Evolutionary conservation across 2,113 vertebrate species (phyloP).

Genomic region (Sorex fumeus): DNA sequence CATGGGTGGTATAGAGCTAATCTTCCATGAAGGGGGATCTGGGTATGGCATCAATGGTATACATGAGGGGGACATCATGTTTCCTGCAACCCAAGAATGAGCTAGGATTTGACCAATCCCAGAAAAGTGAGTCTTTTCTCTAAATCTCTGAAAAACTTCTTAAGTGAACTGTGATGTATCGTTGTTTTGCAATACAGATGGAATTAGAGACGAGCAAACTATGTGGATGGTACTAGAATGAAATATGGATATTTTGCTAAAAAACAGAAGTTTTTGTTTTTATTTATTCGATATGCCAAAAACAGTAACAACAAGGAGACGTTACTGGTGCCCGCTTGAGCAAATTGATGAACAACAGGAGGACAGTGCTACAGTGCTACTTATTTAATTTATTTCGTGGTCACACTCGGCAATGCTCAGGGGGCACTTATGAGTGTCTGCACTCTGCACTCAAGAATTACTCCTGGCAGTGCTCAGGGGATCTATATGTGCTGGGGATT

Average conservation of each 20-base stretch:
- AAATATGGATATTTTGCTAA: background rate
- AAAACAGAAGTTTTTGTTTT: background rate
- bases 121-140: background rate
- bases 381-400: too few species aligned
- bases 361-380: too few species aligned
- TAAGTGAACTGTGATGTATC: background rate
- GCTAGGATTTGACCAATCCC: background rate
- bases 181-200: background rate
- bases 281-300: too few species aligned
- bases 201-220: background rate
- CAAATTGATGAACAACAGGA: too few species aligned
- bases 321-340: too few species aligned
- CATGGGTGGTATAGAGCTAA: background rate
- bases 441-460: too few species aligned
- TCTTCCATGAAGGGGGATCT: background rate
- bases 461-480: too few species aligned
- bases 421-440: too few species aligned
- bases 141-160: background rate
- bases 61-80: background rate
- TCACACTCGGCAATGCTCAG: too few species aligned
- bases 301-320: too few species aligned
- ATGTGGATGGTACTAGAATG: background rate
- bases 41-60: background rate
- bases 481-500: too few species aligned
- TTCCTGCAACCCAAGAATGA: background rate